Base-by-base conservation (phyloP, 2,888 invertebrate genomes). In the Polyploca ridens region DNA sequence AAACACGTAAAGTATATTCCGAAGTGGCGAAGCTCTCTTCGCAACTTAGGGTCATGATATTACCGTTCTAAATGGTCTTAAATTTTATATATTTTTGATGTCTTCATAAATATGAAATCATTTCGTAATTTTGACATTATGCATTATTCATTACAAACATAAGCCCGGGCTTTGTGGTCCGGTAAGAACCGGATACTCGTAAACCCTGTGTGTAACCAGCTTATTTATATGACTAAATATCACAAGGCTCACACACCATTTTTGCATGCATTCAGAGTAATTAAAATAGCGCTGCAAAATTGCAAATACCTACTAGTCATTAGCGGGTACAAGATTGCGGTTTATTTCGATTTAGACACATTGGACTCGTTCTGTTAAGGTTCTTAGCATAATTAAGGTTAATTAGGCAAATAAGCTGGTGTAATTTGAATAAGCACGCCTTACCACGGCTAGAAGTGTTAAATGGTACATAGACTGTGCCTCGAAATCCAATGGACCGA, bases 381-480 rank as follows among this genome's bases (percentile, higher is more conserved):
- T 60, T 70, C 71, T 70, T 54, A 62, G 71, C 68, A 73, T 75
- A 77, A 79, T 79, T 79, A 79, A 75, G 67, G 66, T 64, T 71
- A 76, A 81, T 75, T 74, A 76, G 71, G 65, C 68, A 68, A 68
- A 73, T 69, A 68, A 63, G 58, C 59, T 38, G 64, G 69, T 66
- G 64, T 64, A 65, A 69, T 78, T 71, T 70, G 64, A 73, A 72
- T 74, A 75, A 64, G 49, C 44, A 62, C 64, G 19, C 78, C 97
- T 95, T 95, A 98, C 98, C 95, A 97, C 96, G 19, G 98, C 98
- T 72, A 97, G 95, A 77, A 98, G 95, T n/a, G 97, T 97, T 72
- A 98, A 93, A 78, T 97, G 97, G 89, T 98, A 98, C 95, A 98
- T 97, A 63, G 98, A 97, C 88, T 97, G 97, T 63, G 96, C 97